Percentiles rank a stretch among this genome's conserved stretches.
phyloP scores from a whole-genome alignment of 2,888 invertebrate genomes.

The Melieria picta region DNA sequence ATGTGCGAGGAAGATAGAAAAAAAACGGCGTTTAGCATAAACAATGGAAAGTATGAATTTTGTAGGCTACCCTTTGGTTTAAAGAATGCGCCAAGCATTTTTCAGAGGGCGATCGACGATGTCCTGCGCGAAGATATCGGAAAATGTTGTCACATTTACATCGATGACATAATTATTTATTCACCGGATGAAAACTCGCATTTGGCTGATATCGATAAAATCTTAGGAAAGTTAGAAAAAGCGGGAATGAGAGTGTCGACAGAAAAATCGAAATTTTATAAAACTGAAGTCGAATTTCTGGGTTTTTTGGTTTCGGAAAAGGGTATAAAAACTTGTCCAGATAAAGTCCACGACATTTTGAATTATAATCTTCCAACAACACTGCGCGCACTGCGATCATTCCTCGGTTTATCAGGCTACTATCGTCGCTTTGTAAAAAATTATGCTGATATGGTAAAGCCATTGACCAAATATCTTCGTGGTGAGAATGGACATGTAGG shows the following conservation, averaged over 20 bases:
- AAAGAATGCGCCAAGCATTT: slow-evolving; percentile 24
- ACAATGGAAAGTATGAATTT: slow-evolving; percentile 36
- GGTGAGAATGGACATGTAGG: too few species aligned
- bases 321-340: slow-evolving; percentile 27
- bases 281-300: not conserved
- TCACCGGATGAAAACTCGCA: slow-evolving; percentile 3
- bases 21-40: slow-evolving; percentile 36
- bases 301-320: slow-evolving; percentile 19
- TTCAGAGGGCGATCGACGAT: not conserved
- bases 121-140: too few species aligned
- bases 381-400: too few species aligned
- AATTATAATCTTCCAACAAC: too few species aligned
- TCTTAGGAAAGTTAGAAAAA: not conserved
- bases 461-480: too few species aligned
- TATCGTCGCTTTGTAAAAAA: too few species aligned
- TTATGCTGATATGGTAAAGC: too few species aligned
- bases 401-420: too few species aligned
- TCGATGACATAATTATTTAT: slow-evolving; percentile 2
- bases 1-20: slow-evolving; percentile 24
- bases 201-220: not conserved
- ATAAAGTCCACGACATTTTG: slow-evolving; percentile 30
- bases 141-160: too few species aligned
- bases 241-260: not conserved
- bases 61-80: slow-evolving; percentile 37
- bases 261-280: slow-evolving; percentile 1